A percentile compares a stretch with the other conserved stretches of the same genome.
Conservation (phyloP, 1,140 invertebrate genomes). For the Pygmarrhopalites habei region DNA sequence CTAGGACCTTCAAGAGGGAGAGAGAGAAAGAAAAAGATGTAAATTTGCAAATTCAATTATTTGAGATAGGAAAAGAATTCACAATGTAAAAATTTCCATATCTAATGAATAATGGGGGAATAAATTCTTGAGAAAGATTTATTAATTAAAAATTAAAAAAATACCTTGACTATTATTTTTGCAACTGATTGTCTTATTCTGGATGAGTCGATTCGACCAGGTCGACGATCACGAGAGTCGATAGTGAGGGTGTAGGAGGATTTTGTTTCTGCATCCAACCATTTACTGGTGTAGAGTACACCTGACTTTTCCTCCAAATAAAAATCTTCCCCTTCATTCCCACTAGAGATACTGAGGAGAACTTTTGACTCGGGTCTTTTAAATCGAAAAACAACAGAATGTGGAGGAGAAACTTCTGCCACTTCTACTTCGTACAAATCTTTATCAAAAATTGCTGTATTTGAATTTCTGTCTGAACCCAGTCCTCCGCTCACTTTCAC, state of each 20-base stretch:
- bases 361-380: conserved; percentile 80
- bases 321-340: conserved; percentile 84
- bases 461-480: conserved; percentile 41
- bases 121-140: too few species aligned
- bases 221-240: conserved; percentile 34
- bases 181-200: conserved; percentile 37
- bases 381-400: conserved; percentile 76
- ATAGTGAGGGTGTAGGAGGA: conserved; percentile 85
- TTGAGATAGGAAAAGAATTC: too few species aligned
- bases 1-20: neutral
- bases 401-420: conserved; percentile 77
- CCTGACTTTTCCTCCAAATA: conserved; percentile 78
- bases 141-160: too few species aligned
- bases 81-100: too few species aligned
- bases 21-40: too few species aligned
- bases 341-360: conserved; percentile 79
- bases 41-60: too few species aligned
- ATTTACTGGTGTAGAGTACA: conserved; percentile 74
- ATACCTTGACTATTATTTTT: conserved; percentile 42
- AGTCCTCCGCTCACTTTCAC: conserved; percentile 25
- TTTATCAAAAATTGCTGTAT: conserved; percentile 77
- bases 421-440: conserved; percentile 81
- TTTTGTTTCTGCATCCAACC: conserved; percentile 74
- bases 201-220: conserved; percentile 22
- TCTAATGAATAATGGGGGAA: too few species aligned